These are phyloP conservation scores for Myotis planiceps DNA, from an alignment of 2,797 vertebrate species.

Conservation along the genomic window DNA sequence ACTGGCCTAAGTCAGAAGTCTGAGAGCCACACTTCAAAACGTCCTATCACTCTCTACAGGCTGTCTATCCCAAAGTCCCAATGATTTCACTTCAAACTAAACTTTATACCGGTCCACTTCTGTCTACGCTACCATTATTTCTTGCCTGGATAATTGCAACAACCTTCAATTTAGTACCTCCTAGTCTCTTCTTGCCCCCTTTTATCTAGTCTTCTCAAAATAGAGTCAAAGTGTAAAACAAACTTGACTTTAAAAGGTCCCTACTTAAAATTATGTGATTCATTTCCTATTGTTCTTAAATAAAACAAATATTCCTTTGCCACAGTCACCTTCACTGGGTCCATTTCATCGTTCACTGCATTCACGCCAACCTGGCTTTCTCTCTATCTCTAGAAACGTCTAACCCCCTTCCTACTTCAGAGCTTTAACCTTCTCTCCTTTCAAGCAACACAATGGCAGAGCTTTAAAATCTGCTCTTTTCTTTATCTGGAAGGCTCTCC, in stretches of 20 bases:
- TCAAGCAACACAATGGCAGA: not conserved
- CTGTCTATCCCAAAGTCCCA: not conserved
- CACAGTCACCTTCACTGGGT: not conserved
- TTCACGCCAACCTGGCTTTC: not conserved
- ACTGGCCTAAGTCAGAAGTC: not conserved
- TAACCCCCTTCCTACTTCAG: not conserved
- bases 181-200: not conserved
- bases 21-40: not conserved
- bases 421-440: not conserved
- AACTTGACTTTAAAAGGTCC: not conserved
- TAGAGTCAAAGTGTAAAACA: not conserved
- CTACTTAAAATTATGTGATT: not conserved
- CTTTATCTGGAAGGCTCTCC: not conserved
- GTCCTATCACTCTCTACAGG: rapidly evolving
- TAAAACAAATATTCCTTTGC: not conserved
- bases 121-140: not conserved
- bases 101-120: not conserved
- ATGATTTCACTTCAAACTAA: not conserved
- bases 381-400: not conserved
- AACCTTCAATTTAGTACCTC: not conserved
- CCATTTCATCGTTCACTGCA: not conserved
- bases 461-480: not conserved
- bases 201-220: not conserved
- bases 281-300: not conserved
- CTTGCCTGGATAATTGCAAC: not conserved